Base-by-base conservation (phyloP, 2,888 invertebrate genomes). In the Aspidiotus rigidus region DNA sequence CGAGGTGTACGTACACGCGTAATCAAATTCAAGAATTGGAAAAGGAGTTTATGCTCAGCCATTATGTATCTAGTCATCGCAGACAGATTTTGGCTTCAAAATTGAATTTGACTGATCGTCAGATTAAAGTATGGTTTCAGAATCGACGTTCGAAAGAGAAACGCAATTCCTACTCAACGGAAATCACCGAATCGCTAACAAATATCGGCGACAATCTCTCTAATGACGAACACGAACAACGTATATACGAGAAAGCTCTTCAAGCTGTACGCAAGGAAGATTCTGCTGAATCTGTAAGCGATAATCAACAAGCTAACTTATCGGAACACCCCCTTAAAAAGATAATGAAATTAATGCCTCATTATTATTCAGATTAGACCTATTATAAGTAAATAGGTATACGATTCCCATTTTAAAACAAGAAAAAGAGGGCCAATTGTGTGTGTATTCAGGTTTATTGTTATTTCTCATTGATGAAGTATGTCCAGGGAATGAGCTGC, bases 81-180 rank as follows among this genome's bases (percentile, higher is more conserved):
- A 28, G 70, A 41, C 64, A 61, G 40, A 59, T 66, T 2, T 56
- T 70, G 17, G 70, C 70, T 15, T 62, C 66, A 13, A 60, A 61
- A 56, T 44, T 70, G 57, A 61, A 66, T 40, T 17, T 70, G 62
- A 70, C 66, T 49, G 70, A 70, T n/a, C 44, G 70, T 41, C 70
- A 70, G 56, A 66, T 74, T 11, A 74, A 74, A 69, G 74, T 74
- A 57, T 74, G 74, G 74, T 74, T 74, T 71, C 74, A 74, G 64
- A 74, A 74, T 71, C 70, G 74, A 56, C 72, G 74, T 41, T 74
- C 74, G 74, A 74, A 74, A 55, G 74, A 73, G 73, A 74, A 74
- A 62, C 69, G 69, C 11, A 72, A 73, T 72, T 64, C 73, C 72
- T 67, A 67, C 49, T 63, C 62, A 71, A 44, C 69, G 17, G 69